Evolutionary conservation across 2,797 vertebrate genomes (phyloP).

Genomic region (Lithobates sylvaticus): DNA sequence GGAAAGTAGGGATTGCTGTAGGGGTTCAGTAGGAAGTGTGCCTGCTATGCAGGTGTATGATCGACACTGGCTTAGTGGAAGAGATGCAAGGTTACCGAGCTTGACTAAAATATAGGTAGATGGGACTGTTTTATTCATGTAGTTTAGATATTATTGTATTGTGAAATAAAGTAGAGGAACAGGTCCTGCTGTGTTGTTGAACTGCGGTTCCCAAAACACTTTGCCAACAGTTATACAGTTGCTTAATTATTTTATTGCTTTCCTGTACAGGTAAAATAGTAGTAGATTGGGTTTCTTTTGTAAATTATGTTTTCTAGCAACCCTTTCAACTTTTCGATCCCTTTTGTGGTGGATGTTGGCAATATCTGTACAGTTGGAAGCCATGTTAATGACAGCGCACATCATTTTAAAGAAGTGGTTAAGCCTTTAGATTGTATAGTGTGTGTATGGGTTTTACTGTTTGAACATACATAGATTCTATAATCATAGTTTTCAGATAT

Average conservation of each 20-base stretch:
- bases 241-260: background rate
- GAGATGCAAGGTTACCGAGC: background rate
- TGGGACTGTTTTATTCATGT: background rate
- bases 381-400: conserved; percentile 21
- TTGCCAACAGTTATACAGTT: background rate
- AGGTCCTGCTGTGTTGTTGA: background rate
- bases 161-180: background rate
- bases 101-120: background rate
- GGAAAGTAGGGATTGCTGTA: conserved; percentile 30
- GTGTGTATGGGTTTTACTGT: conserved; percentile 7
- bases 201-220: background rate
- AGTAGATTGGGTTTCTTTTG: background rate
- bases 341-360: background rate
- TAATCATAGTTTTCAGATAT: background rate
- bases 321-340: background rate
- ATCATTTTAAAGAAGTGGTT: background rate
- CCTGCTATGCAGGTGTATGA: conserved; percentile 50
- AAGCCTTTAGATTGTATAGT: conserved; percentile 19
- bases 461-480: background rate
- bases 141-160: background rate
- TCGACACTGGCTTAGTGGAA: conserved; percentile 27
- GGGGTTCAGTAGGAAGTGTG: conserved; percentile 30
- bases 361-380: conserved; percentile 47
- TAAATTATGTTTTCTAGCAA: background rate
- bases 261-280: background rate